A percentile compares a stretch with the other conserved stretches of the same genome.
These are phyloP conservation scores for Pachyseris speciosa DNA, from an alignment of 64 coral and sea anemone species.

Conservation along the genomic window DNA sequence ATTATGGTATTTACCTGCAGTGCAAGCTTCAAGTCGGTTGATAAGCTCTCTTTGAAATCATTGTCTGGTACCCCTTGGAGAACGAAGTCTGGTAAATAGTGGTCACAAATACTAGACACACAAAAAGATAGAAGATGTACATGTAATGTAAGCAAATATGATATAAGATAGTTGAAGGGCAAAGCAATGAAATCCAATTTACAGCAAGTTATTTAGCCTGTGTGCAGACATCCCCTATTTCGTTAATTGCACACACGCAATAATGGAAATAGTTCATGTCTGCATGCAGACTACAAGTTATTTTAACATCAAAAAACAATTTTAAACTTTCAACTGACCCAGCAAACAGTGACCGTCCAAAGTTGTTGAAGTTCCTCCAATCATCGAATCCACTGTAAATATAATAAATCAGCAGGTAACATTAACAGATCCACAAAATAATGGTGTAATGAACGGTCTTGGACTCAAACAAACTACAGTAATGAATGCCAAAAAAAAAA, in stretches of 20 bases:
- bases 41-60: slow-evolving; percentile 50
- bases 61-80: slow-evolving; percentile 83
- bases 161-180: neutral
- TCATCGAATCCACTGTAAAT: slow-evolving; percentile 18
- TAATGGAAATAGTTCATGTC: too few species aligned
- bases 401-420: neutral
- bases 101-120: slow-evolving; percentile 65
- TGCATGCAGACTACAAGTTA: too few species aligned
- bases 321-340: slow-evolving; percentile 75
- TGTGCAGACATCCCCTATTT: too few species aligned
- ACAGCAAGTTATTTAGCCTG: too few species aligned
- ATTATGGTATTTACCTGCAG: slow-evolving; percentile 76
- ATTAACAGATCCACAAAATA: neutral
- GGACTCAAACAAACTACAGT: too few species aligned
- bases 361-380: slow-evolving; percentile 86
- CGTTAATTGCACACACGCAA: too few species aligned
- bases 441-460: neutral
- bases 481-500: too few species aligned
- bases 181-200: too few species aligned
- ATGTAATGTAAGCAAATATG: too few species aligned
- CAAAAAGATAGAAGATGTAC: neutral
- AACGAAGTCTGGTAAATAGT: slow-evolving; percentile 94
- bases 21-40: slow-evolving; percentile 69
- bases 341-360: slow-evolving; percentile 94
- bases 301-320: neutral